Percentiles rank a stretch among this genome's conserved stretches.
These are phyloP conservation scores for Aurelia sp. DNA, from an alignment of 30 jellyfish, hydroid and myxozoan species.

Conservation along the genomic window DNA sequence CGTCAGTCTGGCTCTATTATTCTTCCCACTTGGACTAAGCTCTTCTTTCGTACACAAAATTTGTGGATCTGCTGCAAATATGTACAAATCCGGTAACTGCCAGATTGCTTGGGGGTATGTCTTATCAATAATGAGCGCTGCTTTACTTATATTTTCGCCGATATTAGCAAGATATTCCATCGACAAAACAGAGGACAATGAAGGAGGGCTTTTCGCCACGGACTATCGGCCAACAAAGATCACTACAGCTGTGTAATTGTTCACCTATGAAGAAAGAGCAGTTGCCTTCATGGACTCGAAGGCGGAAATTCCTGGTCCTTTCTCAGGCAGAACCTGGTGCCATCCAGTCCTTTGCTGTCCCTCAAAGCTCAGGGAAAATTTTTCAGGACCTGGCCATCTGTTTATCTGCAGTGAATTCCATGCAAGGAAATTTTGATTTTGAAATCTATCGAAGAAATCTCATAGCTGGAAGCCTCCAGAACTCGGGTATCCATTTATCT, in stretches of 20 bases:
- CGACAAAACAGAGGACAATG: conserved; percentile 55
- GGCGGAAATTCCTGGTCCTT: too few species aligned
- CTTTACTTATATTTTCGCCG: conserved; percentile 76
- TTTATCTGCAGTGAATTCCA: too few species aligned
- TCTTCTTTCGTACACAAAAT: conserved; percentile 76
- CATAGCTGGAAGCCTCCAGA: too few species aligned
- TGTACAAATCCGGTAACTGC: conserved; percentile 80
- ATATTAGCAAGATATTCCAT: conserved; percentile 87
- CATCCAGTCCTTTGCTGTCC: too few species aligned
- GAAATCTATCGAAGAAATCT: too few species aligned
- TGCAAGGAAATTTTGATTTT: too few species aligned
- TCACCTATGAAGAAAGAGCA: too few species aligned
- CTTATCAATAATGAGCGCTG: conserved; percentile 77
- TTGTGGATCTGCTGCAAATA: conserved; percentile 76
- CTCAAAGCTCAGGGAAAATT: too few species aligned
- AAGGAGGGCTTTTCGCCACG: conserved; percentile 58
- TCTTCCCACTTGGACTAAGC: conserved; percentile 93
- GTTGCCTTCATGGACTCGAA: too few species aligned
- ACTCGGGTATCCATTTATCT: too few species aligned
- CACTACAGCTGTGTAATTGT: conserved; percentile 58
- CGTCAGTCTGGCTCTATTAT: conserved; percentile 73
- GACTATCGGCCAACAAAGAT: conserved; percentile 60
- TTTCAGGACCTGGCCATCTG: too few species aligned
- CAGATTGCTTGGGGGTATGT: conserved; percentile 93
- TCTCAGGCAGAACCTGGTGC: too few species aligned